Base-by-base conservation (phyloP, 2,797 vertebrate species). In the Eupleurogrammus muticus region DNA sequence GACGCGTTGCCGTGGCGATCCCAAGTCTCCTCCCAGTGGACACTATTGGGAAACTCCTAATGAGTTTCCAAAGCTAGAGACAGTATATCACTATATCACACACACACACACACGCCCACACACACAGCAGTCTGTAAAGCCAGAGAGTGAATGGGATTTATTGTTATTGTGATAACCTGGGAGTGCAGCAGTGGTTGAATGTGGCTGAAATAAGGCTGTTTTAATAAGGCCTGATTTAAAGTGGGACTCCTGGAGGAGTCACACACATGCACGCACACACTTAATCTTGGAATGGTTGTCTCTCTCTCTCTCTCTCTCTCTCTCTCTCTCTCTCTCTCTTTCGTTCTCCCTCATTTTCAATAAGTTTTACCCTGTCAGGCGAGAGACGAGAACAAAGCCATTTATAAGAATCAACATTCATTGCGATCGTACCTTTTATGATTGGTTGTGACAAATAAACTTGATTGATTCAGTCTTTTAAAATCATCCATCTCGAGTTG, bases 161-260 rank as follows among this genome's bases (percentile, higher is more conserved):
- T 90, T 88, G 91, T 92, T 96, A 95, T 95, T 96, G 92, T 96
- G 93, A 95, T 96, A 96, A 96, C 95, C 95, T 91, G 77, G 70
- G 92, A 90, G 92, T 92, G 87, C 83, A 80, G 90, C 80, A 75
- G 86, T 42, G 82, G 87, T 89, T 85, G 66, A 87, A 90, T 80
- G 73, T 81, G 85, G 84, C 89, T 92, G 90, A 92, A 90, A 92
- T 91, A 90, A 88, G 83, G 75, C 79, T 87, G 87, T 92, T 94
- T 92, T 92, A 93, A 93, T 90, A 92, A 91, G 88, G 73, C 42
- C 72, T 92, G 91, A 93, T 93, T 93, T 92, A 90, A 89, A 89
- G 76, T 66, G 53, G 70, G 77, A 79, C 87, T 85, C 84, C 90
- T 83, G 70, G 86, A 85, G 78, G 70, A 81, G 67, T 86, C 81